Percentiles rank a stretch among this genome's conserved stretches.
Conservation (phyloP, 2,797 vertebrate species). For the Buceros bicornis region DNA sequence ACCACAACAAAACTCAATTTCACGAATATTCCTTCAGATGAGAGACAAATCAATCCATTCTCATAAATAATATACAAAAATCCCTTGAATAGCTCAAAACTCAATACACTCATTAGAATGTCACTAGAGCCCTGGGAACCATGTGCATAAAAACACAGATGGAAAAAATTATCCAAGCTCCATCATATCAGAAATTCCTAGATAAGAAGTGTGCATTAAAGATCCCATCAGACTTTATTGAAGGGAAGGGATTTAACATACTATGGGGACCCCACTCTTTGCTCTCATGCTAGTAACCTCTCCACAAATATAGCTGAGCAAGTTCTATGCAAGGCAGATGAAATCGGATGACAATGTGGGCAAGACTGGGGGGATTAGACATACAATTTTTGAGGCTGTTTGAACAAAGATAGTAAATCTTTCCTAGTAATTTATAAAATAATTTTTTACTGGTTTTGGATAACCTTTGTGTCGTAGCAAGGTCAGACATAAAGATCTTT, state of each 20-base stretch:
- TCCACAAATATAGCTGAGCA: background rate
- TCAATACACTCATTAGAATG: slow-evolving; percentile 54
- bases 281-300: background rate
- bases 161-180: background rate
- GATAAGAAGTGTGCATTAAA: background rate
- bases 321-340: background rate
- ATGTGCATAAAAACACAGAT: background rate
- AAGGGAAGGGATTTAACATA: background rate
- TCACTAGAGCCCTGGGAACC: slow-evolving; percentile 17
- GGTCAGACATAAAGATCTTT: background rate
- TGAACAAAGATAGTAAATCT: background rate
- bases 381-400: background rate
- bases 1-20: slow-evolving; percentile 46
- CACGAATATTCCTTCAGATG: slow-evolving; percentile 25
- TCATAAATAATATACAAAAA: slow-evolving; percentile 70
- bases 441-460: slow-evolving; percentile 1
- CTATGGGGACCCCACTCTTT: background rate
- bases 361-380: background rate
- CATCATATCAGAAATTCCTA: background rate
- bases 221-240: background rate
- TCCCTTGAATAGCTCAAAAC: slow-evolving; percentile 43
- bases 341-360: slow-evolving; percentile 4
- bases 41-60: slow-evolving; percentile 52
- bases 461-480: background rate
- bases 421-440: background rate